These are phyloP conservation scores for Cyprinella venusta DNA, from an alignment of 2,797 vertebrate genomes.

Conservation along the genomic window DNA sequence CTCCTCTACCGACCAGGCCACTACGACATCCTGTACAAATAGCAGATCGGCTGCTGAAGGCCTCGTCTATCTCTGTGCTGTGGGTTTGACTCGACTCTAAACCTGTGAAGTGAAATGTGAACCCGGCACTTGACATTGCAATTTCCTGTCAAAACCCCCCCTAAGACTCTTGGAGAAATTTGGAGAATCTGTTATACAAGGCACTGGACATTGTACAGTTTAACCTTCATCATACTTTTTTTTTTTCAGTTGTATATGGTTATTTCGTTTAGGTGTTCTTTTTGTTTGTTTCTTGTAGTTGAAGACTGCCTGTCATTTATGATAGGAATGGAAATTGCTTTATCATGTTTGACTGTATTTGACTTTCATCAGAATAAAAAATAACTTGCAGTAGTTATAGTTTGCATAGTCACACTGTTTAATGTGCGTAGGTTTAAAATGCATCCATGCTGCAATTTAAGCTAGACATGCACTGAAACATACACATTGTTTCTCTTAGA, in stretches of 20 bases:
- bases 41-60: constrained; percentile 58
- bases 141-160: constrained; percentile 34
- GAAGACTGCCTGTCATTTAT: constrained; percentile 44
- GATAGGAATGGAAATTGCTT: constrained; percentile 41
- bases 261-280: constrained; percentile 1
- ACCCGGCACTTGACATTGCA: constrained; percentile 32
- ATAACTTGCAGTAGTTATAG: constrained; percentile 46
- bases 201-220: constrained; percentile 63
- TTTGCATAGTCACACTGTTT: constrained; percentile 43
- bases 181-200: constrained; percentile 51
- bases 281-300: constrained; percentile 36
- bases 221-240: constrained; percentile 11
- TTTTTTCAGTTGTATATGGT: constrained; percentile 23
- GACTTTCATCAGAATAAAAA: constrained; percentile 53
- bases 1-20: constrained; percentile 95
- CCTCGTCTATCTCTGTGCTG: constrained; percentile 29
- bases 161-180: constrained; percentile 33
- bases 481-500: background rate
- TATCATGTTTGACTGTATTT: constrained; percentile 47
- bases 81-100: constrained; percentile 49
- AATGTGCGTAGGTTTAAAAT: constrained; percentile 17
- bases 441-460: background rate
- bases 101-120: constrained; percentile 61
- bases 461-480: background rate
- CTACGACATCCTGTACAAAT: constrained; percentile 97